phyloP scores from a whole-genome alignment of 92 coral and sea anemone species.

The Isaurus tuberculatus region DNA sequence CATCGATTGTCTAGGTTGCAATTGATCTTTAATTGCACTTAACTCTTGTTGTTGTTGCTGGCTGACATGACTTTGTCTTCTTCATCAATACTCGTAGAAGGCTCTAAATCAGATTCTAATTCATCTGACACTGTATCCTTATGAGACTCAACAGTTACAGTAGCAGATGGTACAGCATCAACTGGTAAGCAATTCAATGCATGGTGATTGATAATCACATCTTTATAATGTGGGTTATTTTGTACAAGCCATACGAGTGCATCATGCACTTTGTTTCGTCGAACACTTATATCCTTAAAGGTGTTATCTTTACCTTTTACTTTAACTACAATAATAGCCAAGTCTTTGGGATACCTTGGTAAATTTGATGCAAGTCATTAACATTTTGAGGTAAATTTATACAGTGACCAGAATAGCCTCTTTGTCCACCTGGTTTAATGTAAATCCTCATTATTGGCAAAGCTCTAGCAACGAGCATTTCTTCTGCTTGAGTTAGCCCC shows the following conservation, averaged over 20 bases:
- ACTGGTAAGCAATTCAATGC: slow-evolving; percentile 58
- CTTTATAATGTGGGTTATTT: slow-evolving; percentile 51
- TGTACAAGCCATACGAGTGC: slow-evolving; percentile 45
- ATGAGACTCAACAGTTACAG: slow-evolving; percentile 60
- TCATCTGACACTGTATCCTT: slow-evolving; percentile 59
- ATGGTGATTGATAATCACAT: slow-evolving; percentile 49
- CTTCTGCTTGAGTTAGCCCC: slow-evolving; percentile 51
- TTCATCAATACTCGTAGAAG: slow-evolving; percentile 35
- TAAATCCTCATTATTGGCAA: slow-evolving; percentile 41
- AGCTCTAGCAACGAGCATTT: slow-evolving; percentile 23
- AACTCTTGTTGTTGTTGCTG: slow-evolving; percentile 51
- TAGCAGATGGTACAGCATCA: slow-evolving; percentile 40
- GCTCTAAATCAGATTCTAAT: slow-evolving; percentile 49
- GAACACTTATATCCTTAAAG: slow-evolving; percentile 41
- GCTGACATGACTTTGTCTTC: slow-evolving; percentile 57
- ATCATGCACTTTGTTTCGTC: slow-evolving; percentile 43
- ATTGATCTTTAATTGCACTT: slow-evolving; percentile 59
- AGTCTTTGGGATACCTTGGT: slow-evolving; percentile 34
- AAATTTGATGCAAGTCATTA: slow-evolving; percentile 16
- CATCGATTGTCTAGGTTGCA: slow-evolving; percentile 54
- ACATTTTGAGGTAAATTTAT: slow-evolving; percentile 30
- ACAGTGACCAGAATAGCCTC: slow-evolving; percentile 3
- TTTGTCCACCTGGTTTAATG: slow-evolving; percentile 14
- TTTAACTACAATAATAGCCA: slow-evolving; percentile 12
- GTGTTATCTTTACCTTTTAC: slow-evolving; percentile 18